A percentile compares a stretch with the other conserved stretches of the same genome.
Evolutionary conservation across 2,797 vertebrate species (phyloP).

Genomic region (Cynopterus sphinx): DNA sequence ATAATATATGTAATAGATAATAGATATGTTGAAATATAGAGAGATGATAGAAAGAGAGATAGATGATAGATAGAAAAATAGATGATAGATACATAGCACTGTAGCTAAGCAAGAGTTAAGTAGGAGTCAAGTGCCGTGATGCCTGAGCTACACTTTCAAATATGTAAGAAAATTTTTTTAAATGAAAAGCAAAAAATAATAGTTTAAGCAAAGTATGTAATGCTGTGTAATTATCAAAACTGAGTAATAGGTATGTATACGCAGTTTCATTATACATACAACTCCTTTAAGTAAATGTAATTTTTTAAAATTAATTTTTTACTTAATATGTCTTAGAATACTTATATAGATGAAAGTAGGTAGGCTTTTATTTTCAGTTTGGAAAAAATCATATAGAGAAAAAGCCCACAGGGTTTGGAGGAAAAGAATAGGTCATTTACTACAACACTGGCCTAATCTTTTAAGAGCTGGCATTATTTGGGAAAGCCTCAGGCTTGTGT

Average conservation of each 20-base stretch:
- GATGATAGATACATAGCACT: background rate
- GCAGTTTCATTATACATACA: background rate
- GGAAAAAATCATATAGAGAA: background rate
- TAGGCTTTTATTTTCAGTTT: background rate
- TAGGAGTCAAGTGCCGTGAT: background rate
- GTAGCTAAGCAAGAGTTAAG: background rate
- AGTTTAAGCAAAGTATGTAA: background rate
- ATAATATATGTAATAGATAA: too few relatives aligned
- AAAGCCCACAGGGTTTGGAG: background rate
- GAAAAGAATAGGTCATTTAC: background rate
- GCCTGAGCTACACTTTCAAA: background rate
- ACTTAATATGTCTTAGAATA: background rate
- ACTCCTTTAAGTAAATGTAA: background rate
- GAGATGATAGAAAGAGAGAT: background rate
- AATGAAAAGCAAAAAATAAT: background rate
- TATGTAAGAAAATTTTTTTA: background rate
- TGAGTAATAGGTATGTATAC: background rate
- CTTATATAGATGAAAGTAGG: background rate
- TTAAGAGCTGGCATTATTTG: background rate
- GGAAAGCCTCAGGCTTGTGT: background rate
- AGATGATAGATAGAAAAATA: background rate
- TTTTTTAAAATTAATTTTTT: background rate
- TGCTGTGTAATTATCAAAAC: background rate
- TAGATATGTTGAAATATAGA: background rate
- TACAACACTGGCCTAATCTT: background rate